These are phyloP conservation scores for Mus caroli DNA, from an alignment of 2,797 vertebrate genomes.

Conservation along the genomic window DNA sequence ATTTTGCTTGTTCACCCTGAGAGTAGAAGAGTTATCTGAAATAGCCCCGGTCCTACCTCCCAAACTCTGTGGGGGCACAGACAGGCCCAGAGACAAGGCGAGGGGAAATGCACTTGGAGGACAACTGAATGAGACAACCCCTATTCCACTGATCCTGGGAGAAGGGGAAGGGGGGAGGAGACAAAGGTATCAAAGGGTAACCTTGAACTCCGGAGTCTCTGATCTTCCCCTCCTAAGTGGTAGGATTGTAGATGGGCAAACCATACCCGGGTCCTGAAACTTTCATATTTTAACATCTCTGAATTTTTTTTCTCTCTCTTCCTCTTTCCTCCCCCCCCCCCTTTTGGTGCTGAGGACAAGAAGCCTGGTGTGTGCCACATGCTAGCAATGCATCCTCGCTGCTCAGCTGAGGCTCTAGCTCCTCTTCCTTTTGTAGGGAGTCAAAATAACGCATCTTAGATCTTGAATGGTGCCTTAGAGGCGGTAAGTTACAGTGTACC, in stretches of 20 bases:
- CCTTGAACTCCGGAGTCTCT: background rate
- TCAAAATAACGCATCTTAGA: background rate
- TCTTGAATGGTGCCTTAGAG: background rate
- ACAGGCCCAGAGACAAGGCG: background rate
- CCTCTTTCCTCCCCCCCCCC: background rate
- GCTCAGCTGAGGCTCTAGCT: background rate
- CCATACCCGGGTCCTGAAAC: background rate
- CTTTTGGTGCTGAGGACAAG: background rate
- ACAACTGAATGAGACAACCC: background rate
- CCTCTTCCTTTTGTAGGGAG: background rate
- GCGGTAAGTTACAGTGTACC: background rate
- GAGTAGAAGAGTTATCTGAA: background rate
- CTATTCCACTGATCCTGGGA: background rate
- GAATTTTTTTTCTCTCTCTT: background rate
- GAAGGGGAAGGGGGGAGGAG: background rate
- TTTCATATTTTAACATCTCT: slow-evolving; percentile 29
- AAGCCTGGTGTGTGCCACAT: background rate
- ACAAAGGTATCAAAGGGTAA: background rate
- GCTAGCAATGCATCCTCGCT: no score
- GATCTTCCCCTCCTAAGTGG: background rate
- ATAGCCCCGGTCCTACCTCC: background rate
- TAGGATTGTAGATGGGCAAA: background rate
- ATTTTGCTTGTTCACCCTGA: background rate
- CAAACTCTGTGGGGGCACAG: background rate
- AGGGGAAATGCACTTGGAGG: background rate